Base-by-base conservation (phyloP, 2,888 invertebrate genomes). In the Conops quadrifasciatus region DNA sequence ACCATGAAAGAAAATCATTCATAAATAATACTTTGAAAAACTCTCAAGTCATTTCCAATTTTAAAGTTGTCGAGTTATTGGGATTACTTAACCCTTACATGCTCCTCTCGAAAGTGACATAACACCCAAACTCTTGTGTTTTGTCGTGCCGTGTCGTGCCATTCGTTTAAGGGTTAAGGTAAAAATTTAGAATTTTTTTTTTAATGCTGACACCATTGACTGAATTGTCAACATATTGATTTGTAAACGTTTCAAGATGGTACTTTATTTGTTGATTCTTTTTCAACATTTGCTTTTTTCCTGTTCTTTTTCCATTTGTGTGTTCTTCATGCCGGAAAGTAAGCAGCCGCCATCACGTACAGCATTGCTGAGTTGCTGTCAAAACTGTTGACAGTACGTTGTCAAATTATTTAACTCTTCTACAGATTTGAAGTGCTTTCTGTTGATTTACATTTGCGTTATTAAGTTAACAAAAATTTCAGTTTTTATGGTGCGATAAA, bases 141-240 rank as follows among this genome's bases (percentile, higher is more conserved):
- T n/a, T n/a, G n/a, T n/a, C n/a, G n/a, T n/a, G n/a, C n/a, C n/a
- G n/a, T n/a, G n/a, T n/a, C n/a, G n/a, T n/a, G n/a, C n/a, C n/a
- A n/a, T n/a, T 24, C 60, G 28, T 30, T 15, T 28, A 30, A 26
- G 9, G n/a, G 11, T 64, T 45, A 47, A 36, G 19, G 45, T 64
- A 43, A n/a, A n/a, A n/a, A 45, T 19, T 15, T 43, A 45, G 30
- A 64, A 30, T 36, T 21, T 30, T 64, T 64, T 13, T 64, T 45
- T 60, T 60, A n/a, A 60, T 60, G n/a, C 24, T 30, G 36, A 30
- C 59, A 56, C 30, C 45, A 67, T 45, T 66, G 66, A 56, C 51
- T 66, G 66, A 66, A 56, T 56, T 66, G 59, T 67, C 67, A 47
- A 59, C 59, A 60, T 67, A 59, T 67, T 67, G 67, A 67, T 59